Base-by-base conservation (phyloP, 1,140 invertebrate species). In the Bilobella aurantiaca region DNA sequence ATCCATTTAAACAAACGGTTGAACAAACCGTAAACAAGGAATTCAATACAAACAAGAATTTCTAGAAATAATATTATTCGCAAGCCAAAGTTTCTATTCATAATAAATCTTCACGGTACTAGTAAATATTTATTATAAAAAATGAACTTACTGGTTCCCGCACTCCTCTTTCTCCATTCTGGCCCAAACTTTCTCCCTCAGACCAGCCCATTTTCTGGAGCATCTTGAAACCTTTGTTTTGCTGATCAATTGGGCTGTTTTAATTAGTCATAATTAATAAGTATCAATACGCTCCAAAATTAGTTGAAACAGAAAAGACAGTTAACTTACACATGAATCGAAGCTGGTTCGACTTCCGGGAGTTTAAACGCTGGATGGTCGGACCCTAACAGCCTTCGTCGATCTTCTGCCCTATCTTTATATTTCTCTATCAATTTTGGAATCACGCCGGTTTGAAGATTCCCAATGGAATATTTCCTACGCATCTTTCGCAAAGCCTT, bases 151-250 rank as follows among this genome's bases (percentile, higher is more conserved):
- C 91, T 23, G 91, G 91, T 77, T 92, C 86, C 23, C 79, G 79
- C 21, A 87, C 80, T 16, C 90, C 91, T 72, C 82, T 80, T 31
- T 73, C 73, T 37, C 76, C 78, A 69, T 83, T 83, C 77, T 90
- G 91, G 16, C 93, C 93, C 56, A 96, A 79, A 0, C 86, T 82
- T 70, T 90, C 82, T 61, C 92, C 93, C 77, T 89, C 86, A n/a
- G 83, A 85, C 92, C 91, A 96, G 18, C 93, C 93, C 87, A 96
- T 90, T 79, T 93, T 94, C 60, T 86, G 79, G 37, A 96, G 75
- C 76, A 96, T 77, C 79, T 91, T 87, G 76, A 92, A 95, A 0
- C 93, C 92, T 79, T 90, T 91, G 74, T 93, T 95, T 32, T 86
- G 82, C 25, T 85, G 78, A 21, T 84, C 76, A 73, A 94, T 88